Evolutionary conservation across 2,113 vertebrate species (phyloP), one percentile per base, ranked within the genome.

Genomic region (Vicugna pacos): DNA sequence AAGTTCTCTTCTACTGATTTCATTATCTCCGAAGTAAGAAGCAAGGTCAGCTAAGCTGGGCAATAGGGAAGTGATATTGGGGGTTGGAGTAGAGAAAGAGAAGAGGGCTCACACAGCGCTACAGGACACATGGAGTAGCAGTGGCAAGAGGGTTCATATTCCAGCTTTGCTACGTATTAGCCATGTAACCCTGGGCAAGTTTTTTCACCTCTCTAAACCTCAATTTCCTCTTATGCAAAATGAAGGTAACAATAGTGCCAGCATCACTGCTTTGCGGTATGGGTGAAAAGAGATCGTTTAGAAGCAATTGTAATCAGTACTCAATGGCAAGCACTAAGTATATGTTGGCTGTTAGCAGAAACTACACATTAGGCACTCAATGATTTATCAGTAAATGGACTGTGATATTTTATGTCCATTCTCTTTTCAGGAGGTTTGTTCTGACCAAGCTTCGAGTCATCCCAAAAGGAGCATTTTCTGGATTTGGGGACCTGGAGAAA

Each of bases 381-480:
- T n/a, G 50, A 26, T 32, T 84, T 30, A 64, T 7, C 20, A 13
- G 3, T 83, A 16, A 87, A 35, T 65, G 20, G 8, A 19, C 13
- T 79, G 56, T 97, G 73, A 97, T 76, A 38, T 70, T 79, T 94
- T 84, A n/a, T 94, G 19, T 97, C 96, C 95, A 97, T 62, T 98
- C 95, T 98, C 2, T 97, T 98, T 99, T 91, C 98, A 99, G 99
- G 98, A 98, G 98, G 84, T 99, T 99, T 97, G 98, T 99, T 73
- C 98, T 99, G 91, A 99, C 99, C 95, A 99, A 98, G 96, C 96
- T 99, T 93, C 98, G 85, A 97, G 97, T 98, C 93, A 98, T 99
- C 96, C 98, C 98, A 22, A 98, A 98, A 98, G 98, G 98, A 98
- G 98, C 98, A 48, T 99, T 99, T 52, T 6, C 96, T 4, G 99